Conservation (phyloP, 2,113 vertebrate species). For the Anguilla rostrata region DNA sequence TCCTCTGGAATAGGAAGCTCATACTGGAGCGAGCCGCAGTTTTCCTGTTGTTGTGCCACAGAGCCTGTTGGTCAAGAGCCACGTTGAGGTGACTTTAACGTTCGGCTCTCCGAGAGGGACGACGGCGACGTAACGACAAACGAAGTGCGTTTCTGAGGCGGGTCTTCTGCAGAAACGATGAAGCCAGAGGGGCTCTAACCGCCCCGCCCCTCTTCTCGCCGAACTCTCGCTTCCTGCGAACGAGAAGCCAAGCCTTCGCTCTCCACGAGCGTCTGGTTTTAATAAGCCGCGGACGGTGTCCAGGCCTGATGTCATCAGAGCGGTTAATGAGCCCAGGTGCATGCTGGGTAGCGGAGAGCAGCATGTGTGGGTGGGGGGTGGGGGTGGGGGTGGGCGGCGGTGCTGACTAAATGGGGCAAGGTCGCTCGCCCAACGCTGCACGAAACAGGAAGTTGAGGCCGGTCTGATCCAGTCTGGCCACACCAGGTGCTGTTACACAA, state of each 20-base stretch:
- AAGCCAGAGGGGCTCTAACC: neutral
- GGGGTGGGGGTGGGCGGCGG: neutral
- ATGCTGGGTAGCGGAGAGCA: conserved; percentile 13
- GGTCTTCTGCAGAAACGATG: too few relatives aligned
- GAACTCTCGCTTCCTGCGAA: neutral
- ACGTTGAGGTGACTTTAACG: neutral
- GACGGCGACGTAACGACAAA: too few relatives aligned
- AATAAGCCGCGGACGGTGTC: neutral
- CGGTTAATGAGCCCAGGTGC: conserved; percentile 19
- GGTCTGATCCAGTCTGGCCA: neutral
- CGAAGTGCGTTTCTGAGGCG: neutral
- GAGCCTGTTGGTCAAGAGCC: neutral
- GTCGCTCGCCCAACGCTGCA: neutral
- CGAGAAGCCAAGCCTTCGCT: neutral
- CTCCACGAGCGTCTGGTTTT: conserved; percentile 1
- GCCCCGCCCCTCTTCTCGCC: neutral
- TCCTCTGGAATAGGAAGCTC: neutral
- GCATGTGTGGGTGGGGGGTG: neutral
- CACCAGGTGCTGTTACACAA: conserved; percentile 2
- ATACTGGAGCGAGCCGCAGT: neutral
- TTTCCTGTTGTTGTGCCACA: neutral
- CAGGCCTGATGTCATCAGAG: conserved; percentile 12
- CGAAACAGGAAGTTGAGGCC: neutral
- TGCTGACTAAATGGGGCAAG: conserved; percentile 1
- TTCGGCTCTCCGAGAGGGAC: neutral